phyloP scores from a whole-genome alignment of 2,113 vertebrate genomes.

The Menura novaehollandiae region DNA sequence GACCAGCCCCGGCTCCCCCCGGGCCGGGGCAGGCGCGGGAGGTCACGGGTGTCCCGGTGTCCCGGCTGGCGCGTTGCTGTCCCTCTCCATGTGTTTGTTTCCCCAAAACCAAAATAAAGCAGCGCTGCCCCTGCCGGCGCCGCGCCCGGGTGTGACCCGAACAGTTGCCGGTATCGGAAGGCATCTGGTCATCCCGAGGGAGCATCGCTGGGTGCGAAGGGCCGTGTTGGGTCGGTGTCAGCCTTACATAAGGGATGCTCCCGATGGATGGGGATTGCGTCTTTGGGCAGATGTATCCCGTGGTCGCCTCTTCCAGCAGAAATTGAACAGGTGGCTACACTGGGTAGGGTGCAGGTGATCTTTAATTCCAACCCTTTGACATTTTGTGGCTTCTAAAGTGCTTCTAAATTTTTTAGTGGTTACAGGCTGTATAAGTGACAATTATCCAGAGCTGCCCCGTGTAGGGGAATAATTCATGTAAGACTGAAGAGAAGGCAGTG shows the following conservation, averaged over 20 bases:
- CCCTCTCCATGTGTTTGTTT: rapidly evolving
- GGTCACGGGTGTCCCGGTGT: background rate
- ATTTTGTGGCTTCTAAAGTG: background rate
- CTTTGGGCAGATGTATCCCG: background rate
- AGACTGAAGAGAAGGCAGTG: background rate
- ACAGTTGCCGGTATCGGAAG: rapidly evolving
- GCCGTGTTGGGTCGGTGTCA: background rate
- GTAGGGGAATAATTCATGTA: rapidly evolving
- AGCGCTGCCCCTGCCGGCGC: background rate
- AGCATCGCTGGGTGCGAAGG: rapidly evolving
- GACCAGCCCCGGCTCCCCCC: background rate
- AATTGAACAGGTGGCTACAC: rapidly evolving
- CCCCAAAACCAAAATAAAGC: rapidly evolving
- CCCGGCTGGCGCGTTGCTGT: background rate
- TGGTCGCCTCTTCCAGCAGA: background rate
- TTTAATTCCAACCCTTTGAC: background rate
- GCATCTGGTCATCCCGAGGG: rapidly evolving
- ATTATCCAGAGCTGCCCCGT: background rate
- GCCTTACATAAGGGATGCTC: background rate
- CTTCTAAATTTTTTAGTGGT: background rate
- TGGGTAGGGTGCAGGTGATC: background rate
- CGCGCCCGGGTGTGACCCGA: rapidly evolving
- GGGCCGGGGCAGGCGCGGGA: background rate
- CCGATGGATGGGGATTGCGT: rapidly evolving
- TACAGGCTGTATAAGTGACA: background rate